Conservation (phyloP, 2,888 invertebrate genomes). For the Plagiodera versicolora region DNA sequence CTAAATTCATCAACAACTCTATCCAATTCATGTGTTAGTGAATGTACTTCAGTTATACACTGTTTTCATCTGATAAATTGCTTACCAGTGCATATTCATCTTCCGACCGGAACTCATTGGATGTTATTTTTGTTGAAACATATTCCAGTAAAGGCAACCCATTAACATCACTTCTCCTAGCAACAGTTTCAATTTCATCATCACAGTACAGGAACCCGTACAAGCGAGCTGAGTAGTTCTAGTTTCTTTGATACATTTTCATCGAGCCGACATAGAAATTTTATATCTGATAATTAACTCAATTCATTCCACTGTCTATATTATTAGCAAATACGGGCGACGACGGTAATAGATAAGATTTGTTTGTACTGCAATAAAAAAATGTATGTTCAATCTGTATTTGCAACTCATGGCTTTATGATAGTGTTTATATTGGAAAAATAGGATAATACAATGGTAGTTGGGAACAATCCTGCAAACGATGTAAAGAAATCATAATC, state of each 20-base stretch:
- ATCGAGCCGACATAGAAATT: constrained; percentile 14
- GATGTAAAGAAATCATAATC: no score
- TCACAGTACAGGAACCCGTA: not conserved
- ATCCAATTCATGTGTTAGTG: no score
- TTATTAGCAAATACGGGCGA: constrained; percentile 21
- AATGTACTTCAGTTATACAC: no score
- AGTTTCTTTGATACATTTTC: not conserved
- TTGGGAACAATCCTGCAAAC: no score
- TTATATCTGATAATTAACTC: constrained; percentile 19
- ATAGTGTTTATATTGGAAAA: not conserved
- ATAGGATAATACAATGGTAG: no score
- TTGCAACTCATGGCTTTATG: constrained; percentile 16
- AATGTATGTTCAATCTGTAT: constrained; percentile 23
- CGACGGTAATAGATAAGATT: constrained; percentile 23
- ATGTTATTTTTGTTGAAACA: no score
- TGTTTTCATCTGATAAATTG: no score
- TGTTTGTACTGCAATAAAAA: constrained; percentile 19
- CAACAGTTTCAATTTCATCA: not conserved
- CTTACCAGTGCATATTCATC: no score
- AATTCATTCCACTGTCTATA: constrained; percentile 23
- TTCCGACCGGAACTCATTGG: no score
- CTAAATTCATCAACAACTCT: no score
- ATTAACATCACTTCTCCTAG: no score
- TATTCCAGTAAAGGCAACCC: no score
- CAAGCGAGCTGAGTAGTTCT: not conserved